Evolutionary conservation across 2,888 invertebrate genomes (phyloP), one percentile per base, ranked within the genome.

Genomic region (Lamellibrachia columna): DNA sequence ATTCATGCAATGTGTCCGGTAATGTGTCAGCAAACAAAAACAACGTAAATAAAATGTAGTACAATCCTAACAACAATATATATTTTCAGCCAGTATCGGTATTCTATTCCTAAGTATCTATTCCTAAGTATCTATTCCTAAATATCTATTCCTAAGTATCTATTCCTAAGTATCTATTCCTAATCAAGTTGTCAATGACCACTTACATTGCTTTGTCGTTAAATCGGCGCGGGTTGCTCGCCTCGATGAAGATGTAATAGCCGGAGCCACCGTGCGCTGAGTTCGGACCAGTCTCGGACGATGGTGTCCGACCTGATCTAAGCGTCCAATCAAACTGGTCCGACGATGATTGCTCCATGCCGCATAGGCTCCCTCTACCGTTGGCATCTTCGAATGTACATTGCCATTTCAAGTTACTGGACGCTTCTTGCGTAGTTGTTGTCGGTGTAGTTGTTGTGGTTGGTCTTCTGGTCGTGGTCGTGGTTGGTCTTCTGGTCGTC

Each of bases 241-340:
- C 55, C 8, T 91, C 92, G 53, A 91, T 91, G 55, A 53, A 91
- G 92, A 91, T 91, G 53, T 91, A 91, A n/a, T 91, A 91, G 92
- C 92, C 55, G 4, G 53, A 15, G 28, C 55, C 92, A 15, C 55
- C 53, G 92, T 53, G 28, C 4, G 15, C 92, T 9, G 9, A 53
- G 53, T 58, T 53, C 52, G 92, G 92, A 40, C 92, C 92, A 15
- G 92, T 91, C 6, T 40, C 40, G 2, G 40, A 40, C 52, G 53
- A 53, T 6, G 92, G 92, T 52, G 92, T 91, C 52, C 92, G 40
- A 6, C 92, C 92, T n/a, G 92, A 55, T 15, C 55, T 53, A 11
- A 53, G 53, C 92, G 92, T 91, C 92, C 92, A 91, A 53, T 91
- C 58, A 53, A 91, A 91, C 4, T 91, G 6, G 91, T 91, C 91